These are phyloP conservation scores for Meteorus colon DNA, from an alignment of 2,888 invertebrate genomes.

Conservation along the genomic window DNA sequence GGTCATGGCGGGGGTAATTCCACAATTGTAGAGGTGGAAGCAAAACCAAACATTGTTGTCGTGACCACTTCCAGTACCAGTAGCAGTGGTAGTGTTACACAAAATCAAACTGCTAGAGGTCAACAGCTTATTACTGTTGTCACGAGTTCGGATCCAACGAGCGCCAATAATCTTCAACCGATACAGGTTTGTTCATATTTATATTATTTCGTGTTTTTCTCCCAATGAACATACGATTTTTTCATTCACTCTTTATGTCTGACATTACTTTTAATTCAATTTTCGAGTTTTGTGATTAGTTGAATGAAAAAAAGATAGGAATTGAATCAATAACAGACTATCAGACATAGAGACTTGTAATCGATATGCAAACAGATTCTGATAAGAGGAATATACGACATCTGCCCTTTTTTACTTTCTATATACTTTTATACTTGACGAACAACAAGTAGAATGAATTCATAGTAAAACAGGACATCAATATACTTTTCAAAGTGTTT, in stretches of 20 bases:
- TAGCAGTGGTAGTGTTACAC: conserved; percentile 64
- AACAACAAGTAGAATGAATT: background rate
- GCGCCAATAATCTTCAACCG: conserved; percentile 70
- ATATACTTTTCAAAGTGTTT: too few species aligned
- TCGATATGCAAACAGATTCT: conserved; percentile 51
- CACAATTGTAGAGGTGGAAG: conserved; percentile 67
- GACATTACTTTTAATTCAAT: too few species aligned
- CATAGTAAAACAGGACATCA: too few species aligned
- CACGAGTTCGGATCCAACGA: conserved; percentile 69
- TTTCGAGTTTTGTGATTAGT: too few species aligned
- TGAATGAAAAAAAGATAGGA: background rate
- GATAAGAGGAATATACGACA: conserved; percentile 55
- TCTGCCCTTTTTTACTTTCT: conserved; percentile 52
- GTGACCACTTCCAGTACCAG: conserved; percentile 70
- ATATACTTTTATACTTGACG: conserved; percentile 37
- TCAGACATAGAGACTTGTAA: conserved; percentile 43
- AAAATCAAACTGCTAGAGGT: conserved; percentile 67
- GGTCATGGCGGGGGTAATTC: conserved; percentile 68
- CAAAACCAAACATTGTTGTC: conserved; percentile 69
- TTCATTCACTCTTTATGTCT: background rate
- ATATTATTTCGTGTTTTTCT: conserved; percentile 25
- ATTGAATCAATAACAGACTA: conserved; percentile 54
- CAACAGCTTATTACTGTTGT: conserved; percentile 72
- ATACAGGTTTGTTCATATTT: conserved; percentile 65
- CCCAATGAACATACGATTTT: background rate